Conservation (phyloP, 2,113 vertebrate genomes). For the Amphilophus citrinellus region DNA sequence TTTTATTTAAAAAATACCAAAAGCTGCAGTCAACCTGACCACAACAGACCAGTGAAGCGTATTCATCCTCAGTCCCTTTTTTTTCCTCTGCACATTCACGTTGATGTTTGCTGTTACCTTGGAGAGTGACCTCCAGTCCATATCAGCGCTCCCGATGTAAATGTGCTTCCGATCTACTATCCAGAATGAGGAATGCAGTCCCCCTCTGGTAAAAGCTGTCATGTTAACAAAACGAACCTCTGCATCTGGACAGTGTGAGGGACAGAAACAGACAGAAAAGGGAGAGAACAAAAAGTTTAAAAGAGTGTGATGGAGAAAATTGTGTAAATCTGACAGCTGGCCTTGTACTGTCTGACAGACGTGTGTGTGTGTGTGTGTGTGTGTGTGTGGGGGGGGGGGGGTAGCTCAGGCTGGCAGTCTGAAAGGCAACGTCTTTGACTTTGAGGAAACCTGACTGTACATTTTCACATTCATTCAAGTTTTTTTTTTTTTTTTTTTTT, state of each 20-base stretch:
- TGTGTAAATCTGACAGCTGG: constrained; percentile 16
- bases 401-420: background rate
- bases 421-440: constrained; percentile 8
- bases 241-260: constrained; percentile 78
- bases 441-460: constrained; percentile 6
- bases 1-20: constrained; percentile 2
- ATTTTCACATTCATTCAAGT: no score
- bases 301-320: constrained; percentile 36
- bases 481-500: constrained; percentile 34
- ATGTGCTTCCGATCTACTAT: constrained; percentile 92
- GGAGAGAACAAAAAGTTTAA: constrained; percentile 42
- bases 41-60: background rate
- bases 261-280: background rate
- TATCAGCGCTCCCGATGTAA: constrained; percentile 90
- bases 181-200: constrained; percentile 93
- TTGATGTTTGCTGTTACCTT: constrained; percentile 81
- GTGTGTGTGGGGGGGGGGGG: no score
- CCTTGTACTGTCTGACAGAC: constrained; percentile 1
- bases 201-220: constrained; percentile 89
- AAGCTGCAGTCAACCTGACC: background rate
- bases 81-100: background rate
- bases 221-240: constrained; percentile 90
- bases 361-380: background rate
- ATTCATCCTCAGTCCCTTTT: background rate
- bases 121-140: constrained; percentile 90